Evolutionary conservation across 2,797 vertebrate species (phyloP).

Genomic region (Cichlasoma orientale): DNA sequence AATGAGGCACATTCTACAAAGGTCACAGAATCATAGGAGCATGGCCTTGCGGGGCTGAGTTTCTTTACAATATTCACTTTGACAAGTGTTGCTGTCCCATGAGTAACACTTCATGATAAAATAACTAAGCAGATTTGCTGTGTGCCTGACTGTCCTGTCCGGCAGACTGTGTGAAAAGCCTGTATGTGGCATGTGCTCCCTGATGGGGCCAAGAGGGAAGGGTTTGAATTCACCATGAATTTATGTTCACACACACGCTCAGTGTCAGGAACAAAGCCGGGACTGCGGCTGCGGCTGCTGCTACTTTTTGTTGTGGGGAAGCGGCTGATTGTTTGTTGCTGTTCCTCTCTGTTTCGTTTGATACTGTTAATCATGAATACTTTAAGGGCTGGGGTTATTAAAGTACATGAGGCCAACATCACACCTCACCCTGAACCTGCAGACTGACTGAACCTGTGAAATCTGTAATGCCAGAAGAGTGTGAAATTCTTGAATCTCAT

Average conservation of each 20-base stretch:
- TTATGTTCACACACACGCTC: constrained; percentile 56
- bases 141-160: constrained; percentile 70
- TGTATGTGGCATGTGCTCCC: constrained; percentile 73
- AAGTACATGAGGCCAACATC: constrained; percentile 20
- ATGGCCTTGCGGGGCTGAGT: constrained; percentile 30
- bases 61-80: constrained; percentile 66
- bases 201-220: constrained; percentile 55
- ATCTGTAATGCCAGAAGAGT: constrained; percentile 38
- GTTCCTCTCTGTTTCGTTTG: background rate
- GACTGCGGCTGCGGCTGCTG: background rate
- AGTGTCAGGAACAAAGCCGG: constrained; percentile 35
- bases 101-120: constrained; percentile 74
- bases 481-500: constrained; percentile 49
- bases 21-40: constrained; percentile 66
- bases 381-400: constrained; percentile 7
- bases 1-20: constrained; percentile 62
- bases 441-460: constrained; percentile 56
- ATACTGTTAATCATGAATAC: constrained; percentile 16
- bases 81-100: constrained; percentile 71
- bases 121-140: constrained; percentile 75
- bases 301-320: constrained; percentile 23
- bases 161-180: constrained; percentile 72
- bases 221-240: constrained; percentile 60
- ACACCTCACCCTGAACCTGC: constrained; percentile 39
- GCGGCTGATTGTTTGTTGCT: background rate